Evolutionary conservation across 2,888 invertebrate species (phyloP).

Genomic region (Cerastoderma edule): DNA sequence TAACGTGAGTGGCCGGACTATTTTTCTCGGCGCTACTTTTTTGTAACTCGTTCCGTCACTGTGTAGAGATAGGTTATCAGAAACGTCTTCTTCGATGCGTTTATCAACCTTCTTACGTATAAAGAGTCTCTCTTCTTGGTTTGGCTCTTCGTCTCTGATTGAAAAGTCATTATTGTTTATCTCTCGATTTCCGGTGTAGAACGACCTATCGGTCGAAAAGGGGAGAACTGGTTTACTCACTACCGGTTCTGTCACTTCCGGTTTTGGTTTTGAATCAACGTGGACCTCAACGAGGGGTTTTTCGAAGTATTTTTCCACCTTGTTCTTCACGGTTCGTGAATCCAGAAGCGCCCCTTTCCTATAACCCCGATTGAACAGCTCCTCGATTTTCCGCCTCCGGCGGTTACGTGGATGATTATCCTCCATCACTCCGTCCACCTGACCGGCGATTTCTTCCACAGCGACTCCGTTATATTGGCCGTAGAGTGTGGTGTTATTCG

Average conservation of each 20-base stretch:
- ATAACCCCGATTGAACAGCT: constrained; percentile 53
- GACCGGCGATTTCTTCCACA: constrained; percentile 57
- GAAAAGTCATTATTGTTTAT: not conserved
- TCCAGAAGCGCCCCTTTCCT: constrained; percentile 59
- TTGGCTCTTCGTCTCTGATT: not conserved
- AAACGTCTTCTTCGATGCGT: constrained; percentile 48
- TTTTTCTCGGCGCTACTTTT: not conserved
- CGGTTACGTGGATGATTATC: constrained; percentile 62
- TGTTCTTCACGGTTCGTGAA: constrained; percentile 35
- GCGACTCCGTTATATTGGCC: constrained; percentile 63
- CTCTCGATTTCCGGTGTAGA: constrained; percentile 45
- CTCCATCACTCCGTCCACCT: constrained; percentile 60
- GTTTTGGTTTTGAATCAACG: not conserved
- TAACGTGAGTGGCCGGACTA: constrained; percentile 51
- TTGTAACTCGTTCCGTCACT: constrained; percentile 25
- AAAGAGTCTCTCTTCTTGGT: constrained; percentile 32
- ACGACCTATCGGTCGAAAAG: constrained; percentile 14
- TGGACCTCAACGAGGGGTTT: constrained; percentile 49
- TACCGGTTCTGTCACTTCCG: not conserved
- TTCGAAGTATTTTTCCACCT: constrained; percentile 56
- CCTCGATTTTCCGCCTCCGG: constrained; percentile 56
- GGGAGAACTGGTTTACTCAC: constrained; percentile 9
- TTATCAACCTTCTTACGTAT: constrained; percentile 50
- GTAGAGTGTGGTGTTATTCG: constrained; percentile 37
- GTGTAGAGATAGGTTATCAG: constrained; percentile 42